Percentiles rank a stretch among this genome's conserved stretches.
These are phyloP conservation scores for Enteromius viviparus DNA, from an alignment of 2,797 vertebrate species.

Conservation along the genomic window DNA sequence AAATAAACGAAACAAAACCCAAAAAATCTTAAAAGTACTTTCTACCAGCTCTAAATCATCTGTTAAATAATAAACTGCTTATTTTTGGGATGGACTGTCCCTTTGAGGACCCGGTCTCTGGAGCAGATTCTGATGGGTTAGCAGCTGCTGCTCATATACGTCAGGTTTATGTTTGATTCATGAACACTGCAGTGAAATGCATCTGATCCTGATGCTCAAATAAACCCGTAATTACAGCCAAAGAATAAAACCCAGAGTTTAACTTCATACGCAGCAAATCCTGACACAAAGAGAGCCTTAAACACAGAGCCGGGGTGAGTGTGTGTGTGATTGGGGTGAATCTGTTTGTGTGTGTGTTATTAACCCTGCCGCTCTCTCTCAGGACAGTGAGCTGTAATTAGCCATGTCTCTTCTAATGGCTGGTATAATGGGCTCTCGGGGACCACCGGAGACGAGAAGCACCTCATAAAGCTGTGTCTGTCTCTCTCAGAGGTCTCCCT, in stretches of 20 bases:
- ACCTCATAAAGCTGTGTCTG: constrained; percentile 1
- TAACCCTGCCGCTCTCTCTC: constrained; percentile 27
- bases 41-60: not conserved
- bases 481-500: constrained; percentile 4
- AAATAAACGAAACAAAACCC: not conserved
- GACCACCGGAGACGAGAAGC: constrained; percentile 22
- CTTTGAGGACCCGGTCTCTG: not conserved
- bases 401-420: not conserved
- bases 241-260: constrained; percentile 9
- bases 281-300: not conserved
- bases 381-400: constrained; percentile 29
- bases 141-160: not conserved
- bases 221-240: constrained; percentile 4
- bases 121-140: not conserved
- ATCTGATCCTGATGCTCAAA: constrained; percentile 1
- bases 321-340: constrained; percentile 6
- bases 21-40: not conserved
- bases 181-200: not conserved
- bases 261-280: constrained; percentile 11
- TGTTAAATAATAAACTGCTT: not conserved
- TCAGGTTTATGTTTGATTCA: constrained; percentile 20
- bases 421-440: not conserved
- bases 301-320: not conserved
- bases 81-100: not conserved
- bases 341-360: constrained; percentile 9